These are phyloP conservation scores for Onthophagus taurus DNA, from an alignment of 1,140 invertebrate genomes.

Conservation along the genomic window DNA sequence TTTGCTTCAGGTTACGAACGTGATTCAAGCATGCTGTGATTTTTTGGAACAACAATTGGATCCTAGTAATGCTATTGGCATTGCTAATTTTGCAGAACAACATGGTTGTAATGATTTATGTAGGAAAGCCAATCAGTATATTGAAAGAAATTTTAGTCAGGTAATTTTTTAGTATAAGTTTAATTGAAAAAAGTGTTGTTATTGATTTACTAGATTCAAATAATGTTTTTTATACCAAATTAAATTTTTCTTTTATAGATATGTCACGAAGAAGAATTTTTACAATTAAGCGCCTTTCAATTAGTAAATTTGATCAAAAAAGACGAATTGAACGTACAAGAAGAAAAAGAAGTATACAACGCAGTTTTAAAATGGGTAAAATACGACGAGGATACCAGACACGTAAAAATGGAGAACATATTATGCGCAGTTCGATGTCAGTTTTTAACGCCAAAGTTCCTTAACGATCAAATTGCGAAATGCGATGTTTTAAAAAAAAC, in stretches of 20 bases:
- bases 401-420: slow-evolving; percentile 78
- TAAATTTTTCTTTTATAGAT: slow-evolving; percentile 44
- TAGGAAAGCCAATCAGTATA: slow-evolving; percentile 79
- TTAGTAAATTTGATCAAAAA: slow-evolving; percentile 70
- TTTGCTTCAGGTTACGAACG: slow-evolving; percentile 61
- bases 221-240: neutral
- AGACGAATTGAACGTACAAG: slow-evolving; percentile 82
- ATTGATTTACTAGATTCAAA: slow-evolving; percentile 2
- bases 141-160: slow-evolving; percentile 81
- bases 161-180: slow-evolving; percentile 33
- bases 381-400: slow-evolving; percentile 73
- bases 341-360: slow-evolving; percentile 85
- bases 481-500: slow-evolving; percentile 80
- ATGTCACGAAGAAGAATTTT: slow-evolving; percentile 83
- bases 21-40: slow-evolving; percentile 83
- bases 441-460: slow-evolving; percentile 81
- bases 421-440: slow-evolving; percentile 80
- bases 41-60: slow-evolving; percentile 85
- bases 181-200: neutral
- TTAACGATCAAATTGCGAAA: slow-evolving; percentile 82
- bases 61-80: slow-evolving; percentile 88
- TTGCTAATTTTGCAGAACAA: slow-evolving; percentile 84
- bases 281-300: slow-evolving; percentile 70
- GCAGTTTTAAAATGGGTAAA: slow-evolving; percentile 86
- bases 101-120: slow-evolving; percentile 77